Evolutionary conservation across 2,888 invertebrate species (phyloP).

Genomic region (Drosophila koepferae): DNA sequence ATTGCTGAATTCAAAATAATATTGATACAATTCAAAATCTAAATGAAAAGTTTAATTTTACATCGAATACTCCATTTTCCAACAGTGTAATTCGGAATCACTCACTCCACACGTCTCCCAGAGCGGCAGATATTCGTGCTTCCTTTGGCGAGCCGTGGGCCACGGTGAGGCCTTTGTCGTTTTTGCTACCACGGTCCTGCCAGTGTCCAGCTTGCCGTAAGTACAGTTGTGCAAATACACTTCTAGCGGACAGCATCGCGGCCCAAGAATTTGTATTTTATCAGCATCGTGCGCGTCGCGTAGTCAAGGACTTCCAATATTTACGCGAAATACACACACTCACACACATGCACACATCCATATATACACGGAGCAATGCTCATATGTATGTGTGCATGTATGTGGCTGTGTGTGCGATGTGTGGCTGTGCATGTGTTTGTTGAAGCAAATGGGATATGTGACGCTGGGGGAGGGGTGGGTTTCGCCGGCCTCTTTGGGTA

Average conservation of each 20-base stretch:
- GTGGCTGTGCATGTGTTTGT: constrained; percentile 57
- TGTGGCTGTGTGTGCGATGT: constrained; percentile 13
- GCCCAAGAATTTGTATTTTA: constrained; percentile 79
- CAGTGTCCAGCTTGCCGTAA: constrained; percentile 72
- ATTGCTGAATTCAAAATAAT: not conserved
- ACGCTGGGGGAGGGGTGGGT: constrained; percentile 52
- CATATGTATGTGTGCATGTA: constrained; percentile 17
- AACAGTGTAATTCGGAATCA: constrained; percentile 44
- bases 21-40: not conserved
- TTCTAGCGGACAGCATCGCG: constrained; percentile 80
- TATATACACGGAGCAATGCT: constrained; percentile 37
- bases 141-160: constrained; percentile 72
- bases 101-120: constrained; percentile 43
- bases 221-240: constrained; percentile 81
- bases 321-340: constrained; percentile 76
- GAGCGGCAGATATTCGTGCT: constrained; percentile 54
- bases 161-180: constrained; percentile 55
- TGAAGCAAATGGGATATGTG: constrained; percentile 79
- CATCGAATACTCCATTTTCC: constrained; percentile 6
- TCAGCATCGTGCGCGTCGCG: constrained; percentile 81
- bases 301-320: constrained; percentile 82
- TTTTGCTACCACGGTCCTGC: constrained; percentile 47
- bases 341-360: constrained; percentile 13
- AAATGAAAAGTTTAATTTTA: not conserved
- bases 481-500: constrained; percentile 54